A percentile compares a stretch with the other conserved stretches of the same genome.
Evolutionary conservation across 2,888 invertebrate species (phyloP).

Genomic region (Esperia sulphurella): DNA sequence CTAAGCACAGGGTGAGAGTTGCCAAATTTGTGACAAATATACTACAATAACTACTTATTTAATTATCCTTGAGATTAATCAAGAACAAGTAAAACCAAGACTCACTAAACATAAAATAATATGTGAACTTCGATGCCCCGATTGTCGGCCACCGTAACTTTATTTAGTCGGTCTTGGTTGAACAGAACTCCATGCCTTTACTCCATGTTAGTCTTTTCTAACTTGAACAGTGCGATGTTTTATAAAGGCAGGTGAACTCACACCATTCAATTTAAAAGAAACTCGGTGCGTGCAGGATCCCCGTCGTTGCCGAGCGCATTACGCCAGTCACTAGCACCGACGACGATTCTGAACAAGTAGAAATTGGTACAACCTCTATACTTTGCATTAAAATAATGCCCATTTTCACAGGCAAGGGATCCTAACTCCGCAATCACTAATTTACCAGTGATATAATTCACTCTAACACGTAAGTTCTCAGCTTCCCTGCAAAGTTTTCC

Average conservation of each 20-base stretch:
- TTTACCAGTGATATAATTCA: constrained; percentile 68
- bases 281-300: constrained; percentile 70
- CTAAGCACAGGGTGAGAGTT: constrained; percentile 26
- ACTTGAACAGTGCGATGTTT: constrained; percentile 76
- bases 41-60: constrained; percentile 19
- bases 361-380: constrained; percentile 90
- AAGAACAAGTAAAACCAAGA: constrained; percentile 76
- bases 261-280: constrained; percentile 79
- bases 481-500: constrained; percentile 77
- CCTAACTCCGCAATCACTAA: constrained; percentile 72
- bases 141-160: constrained; percentile 48
- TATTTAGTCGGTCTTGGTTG: constrained; percentile 80
- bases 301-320: constrained; percentile 44
- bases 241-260: constrained; percentile 66
- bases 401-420: constrained; percentile 85
- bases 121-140: constrained; percentile 46
- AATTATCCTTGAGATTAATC: constrained; percentile 46
- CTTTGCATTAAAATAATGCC: constrained; percentile 95
- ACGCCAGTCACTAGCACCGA: constrained; percentile 35
- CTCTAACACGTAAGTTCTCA: constrained; percentile 74
- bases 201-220: constrained; percentile 75
- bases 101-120: constrained; percentile 76
- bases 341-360: constrained; percentile 71
- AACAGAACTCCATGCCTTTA: constrained; percentile 78
- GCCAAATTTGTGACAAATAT: constrained; percentile 24